These are phyloP conservation scores for Eugnorisma glareosa DNA, from an alignment of 2,888 invertebrate species.

Conservation along the genomic window DNA sequence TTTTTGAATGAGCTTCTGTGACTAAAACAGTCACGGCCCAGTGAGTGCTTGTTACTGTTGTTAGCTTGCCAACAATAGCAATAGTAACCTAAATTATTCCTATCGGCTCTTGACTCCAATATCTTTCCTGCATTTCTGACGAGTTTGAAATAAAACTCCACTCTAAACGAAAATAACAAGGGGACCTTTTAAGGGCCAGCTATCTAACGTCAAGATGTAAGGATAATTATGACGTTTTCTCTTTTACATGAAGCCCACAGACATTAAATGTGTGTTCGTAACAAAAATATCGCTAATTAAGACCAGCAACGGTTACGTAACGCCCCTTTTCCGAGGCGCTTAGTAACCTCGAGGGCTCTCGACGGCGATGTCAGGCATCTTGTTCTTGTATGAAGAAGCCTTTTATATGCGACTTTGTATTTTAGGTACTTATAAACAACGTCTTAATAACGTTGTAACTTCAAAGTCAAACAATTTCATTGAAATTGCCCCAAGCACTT, in stretches of 20 bases:
- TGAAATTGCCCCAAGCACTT: constrained; percentile 15
- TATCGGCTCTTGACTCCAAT: constrained; percentile 8
- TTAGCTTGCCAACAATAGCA: constrained; percentile 34
- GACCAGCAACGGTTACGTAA: constrained; percentile 56
- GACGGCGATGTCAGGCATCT: constrained; percentile 61
- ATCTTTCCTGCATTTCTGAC: constrained; percentile 13
- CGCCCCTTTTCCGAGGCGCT: constrained; percentile 68
- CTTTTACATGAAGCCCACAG: constrained; percentile 10
- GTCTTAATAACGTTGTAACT: constrained; percentile 24
- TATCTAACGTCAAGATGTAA: constrained; percentile 37
- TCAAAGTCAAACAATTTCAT: constrained; percentile 40
- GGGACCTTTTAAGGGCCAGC: constrained; percentile 16
- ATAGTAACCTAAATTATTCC: constrained; percentile 21
- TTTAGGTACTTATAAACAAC: constrained; percentile 62
- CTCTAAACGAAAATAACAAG: constrained; percentile 10
- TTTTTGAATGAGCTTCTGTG: constrained; percentile 21
- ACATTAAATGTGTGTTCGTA: constrained; percentile 38
- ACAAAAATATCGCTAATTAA: constrained; percentile 56
- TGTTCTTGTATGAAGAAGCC: constrained; percentile 74
- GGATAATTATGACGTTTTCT: constrained; percentile 29
- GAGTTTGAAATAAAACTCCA: constrained; percentile 9
- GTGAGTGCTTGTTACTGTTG: constrained; percentile 30
- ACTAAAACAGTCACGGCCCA: constrained; percentile 26
- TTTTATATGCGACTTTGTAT: constrained; percentile 68
- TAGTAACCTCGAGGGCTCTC: constrained; percentile 65